Base-by-base conservation (phyloP, 37 sponge, comb jelly and placozoan genomes). In the Petrosia ficiformis region DNA sequence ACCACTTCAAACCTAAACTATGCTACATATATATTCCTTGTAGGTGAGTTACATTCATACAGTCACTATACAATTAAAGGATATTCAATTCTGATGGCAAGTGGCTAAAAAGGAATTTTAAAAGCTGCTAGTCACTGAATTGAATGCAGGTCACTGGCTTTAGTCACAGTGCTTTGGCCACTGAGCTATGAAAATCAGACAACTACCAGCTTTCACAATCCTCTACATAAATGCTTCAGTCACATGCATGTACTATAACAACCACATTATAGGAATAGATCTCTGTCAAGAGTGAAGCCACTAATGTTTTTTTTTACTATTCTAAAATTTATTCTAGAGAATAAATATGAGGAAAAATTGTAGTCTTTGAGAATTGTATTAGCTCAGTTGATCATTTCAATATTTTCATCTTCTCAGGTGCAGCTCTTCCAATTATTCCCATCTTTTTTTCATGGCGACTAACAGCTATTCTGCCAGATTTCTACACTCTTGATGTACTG, bases 401-500 rank as follows among this genome's bases (percentile, higher is more conserved):
- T 42, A 29, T 74, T 57, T 22, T 59, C 38, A 22, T 32, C 35
- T 24, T 59, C 6, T n/a, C 31, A 79, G 80, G 80, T 5, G 54
- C 54, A 19, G 8, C 14, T 48, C 8, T 48, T 14, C 16, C 63
- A 58, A 21, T 54, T 33, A 57, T 81, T 11, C 74, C 82, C 26
- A 32, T 67, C 26, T 76, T 82, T 21, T 31, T 75, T 14, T 68
- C 76, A 25, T 82, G 83, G 83, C 25, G 83, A 38, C 71, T 82
- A 5, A 25, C 59, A 21, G 60, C 68, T 1, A 42, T 82, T 31
- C 56, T 82, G 1, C 82, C 82, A 6, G 28, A 6, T 22, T n/a
- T 61, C 28, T 61, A 61, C 26, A 29, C 11, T 61, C 28, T 26
- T 5, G 26, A 61, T 8, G 28, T 61, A 22, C 26, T 61, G 26